phyloP scores from a whole-genome alignment of 2,888 invertebrate genomes.

The Hypolimnas misippus region DNA sequence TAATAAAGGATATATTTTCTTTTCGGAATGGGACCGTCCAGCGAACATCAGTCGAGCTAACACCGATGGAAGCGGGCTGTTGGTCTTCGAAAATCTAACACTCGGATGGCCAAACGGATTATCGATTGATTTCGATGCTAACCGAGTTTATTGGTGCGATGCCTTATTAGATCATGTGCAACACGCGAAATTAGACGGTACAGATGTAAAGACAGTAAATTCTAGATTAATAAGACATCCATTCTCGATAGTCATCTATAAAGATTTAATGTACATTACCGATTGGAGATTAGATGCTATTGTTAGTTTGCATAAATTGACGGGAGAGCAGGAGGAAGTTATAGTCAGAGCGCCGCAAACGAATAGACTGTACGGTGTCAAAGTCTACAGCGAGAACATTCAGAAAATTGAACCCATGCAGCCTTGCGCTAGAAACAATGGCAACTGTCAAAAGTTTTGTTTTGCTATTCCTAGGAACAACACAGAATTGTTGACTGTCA shows the following conservation, averaged over 20 bases:
- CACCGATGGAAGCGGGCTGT: slow-evolving; percentile 93
- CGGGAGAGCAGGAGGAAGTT: slow-evolving; percentile 93
- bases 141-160: slow-evolving; percentile 98
- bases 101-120: slow-evolving; percentile 99
- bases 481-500: slow-evolving; percentile 82
- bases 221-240: slow-evolving; percentile 94
- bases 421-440: slow-evolving; percentile 93
- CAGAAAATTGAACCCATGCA: slow-evolving; percentile 89
- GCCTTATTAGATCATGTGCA: slow-evolving; percentile 98
- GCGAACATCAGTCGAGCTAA: slow-evolving; percentile 97
- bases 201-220: slow-evolving; percentile 94
- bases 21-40: slow-evolving; percentile 98
- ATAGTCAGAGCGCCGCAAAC: slow-evolving; percentile 95
- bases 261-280: slow-evolving; percentile 97
- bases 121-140: slow-evolving; percentile 94
- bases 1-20: slow-evolving; percentile 96
- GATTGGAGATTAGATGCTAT: slow-evolving; percentile 99
- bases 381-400: slow-evolving; percentile 91
- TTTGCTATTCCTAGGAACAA: slow-evolving; percentile 92
- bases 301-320: slow-evolving; percentile 93
- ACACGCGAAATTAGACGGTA: slow-evolving; percentile 95
- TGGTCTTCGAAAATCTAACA: slow-evolving; percentile 95
- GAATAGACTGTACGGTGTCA: slow-evolving; percentile 95
- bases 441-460: slow-evolving; percentile 97
- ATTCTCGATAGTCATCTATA: slow-evolving; percentile 95